Evolutionary conservation across 2,797 vertebrate species (phyloP).

Genomic region (Pyrocephalus nanus): DNA sequence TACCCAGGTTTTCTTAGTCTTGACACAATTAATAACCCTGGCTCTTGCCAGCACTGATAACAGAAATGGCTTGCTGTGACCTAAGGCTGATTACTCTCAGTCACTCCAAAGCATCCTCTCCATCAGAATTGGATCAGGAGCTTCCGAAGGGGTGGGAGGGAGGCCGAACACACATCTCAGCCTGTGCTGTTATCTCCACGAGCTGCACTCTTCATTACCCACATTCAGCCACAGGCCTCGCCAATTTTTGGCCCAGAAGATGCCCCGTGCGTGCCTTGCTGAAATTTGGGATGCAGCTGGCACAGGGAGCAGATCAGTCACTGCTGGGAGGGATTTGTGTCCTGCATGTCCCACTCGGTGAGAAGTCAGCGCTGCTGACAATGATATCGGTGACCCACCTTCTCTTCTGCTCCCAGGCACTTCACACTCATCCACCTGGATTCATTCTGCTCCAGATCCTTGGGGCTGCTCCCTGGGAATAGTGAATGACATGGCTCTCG

Average conservation of each 20-base stretch:
- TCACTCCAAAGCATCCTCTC: not conserved
- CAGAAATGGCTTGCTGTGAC: not conserved
- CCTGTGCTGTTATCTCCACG: not conserved
- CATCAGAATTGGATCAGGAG: not conserved
- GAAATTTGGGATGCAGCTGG: not conserved
- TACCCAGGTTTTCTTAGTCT: not conserved
- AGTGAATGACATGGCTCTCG: not conserved
- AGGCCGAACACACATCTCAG: not conserved
- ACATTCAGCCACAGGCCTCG: not conserved
- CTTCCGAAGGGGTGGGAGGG: not conserved
- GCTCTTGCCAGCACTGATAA: not conserved
- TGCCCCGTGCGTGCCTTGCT: not conserved
- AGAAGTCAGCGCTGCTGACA: not conserved
- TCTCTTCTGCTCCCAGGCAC: not conserved
- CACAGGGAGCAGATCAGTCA: not conserved
- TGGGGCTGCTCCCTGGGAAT: slow-evolving; percentile 43
- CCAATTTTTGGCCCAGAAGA: not conserved
- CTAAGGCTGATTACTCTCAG: not conserved
- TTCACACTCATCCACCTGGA: not conserved
- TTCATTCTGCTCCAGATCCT: slow-evolving; percentile 63
- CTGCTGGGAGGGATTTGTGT: not conserved
- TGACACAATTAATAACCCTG: not conserved
- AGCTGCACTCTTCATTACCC: not conserved
- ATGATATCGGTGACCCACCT: not conserved
- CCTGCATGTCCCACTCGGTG: not conserved